Percentiles rank a stretch among this genome's conserved stretches.
phyloP scores from a whole-genome alignment of 2,888 invertebrate species.

The Heteropelma amictum region DNA sequence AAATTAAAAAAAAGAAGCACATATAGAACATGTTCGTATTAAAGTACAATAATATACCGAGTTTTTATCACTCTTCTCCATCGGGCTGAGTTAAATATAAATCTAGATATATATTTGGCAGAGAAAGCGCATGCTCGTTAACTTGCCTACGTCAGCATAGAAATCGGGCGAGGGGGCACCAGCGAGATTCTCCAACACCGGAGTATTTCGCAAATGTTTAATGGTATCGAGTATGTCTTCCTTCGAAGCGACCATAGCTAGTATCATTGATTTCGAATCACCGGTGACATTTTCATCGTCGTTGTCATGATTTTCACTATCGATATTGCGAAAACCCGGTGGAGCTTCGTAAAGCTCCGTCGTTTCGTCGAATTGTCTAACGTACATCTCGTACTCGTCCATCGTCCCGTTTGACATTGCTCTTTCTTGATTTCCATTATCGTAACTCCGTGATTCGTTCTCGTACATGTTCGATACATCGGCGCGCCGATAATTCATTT shows the following conservation, averaged over 20 bases:
- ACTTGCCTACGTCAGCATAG: constrained; percentile 73
- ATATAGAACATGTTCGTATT: no score
- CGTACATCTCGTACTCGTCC: constrained; percentile 62
- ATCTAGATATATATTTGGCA: no score
- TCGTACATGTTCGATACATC: constrained; percentile 40
- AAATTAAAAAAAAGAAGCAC: no score
- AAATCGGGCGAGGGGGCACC: constrained; percentile 67
- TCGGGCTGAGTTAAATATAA: no score
- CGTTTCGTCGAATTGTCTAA: constrained; percentile 58
- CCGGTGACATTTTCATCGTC: constrained; percentile 49
- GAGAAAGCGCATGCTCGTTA: constrained; percentile 64
- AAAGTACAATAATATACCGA: no score
- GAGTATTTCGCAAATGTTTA: constrained; percentile 70
- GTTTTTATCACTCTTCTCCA: no score
- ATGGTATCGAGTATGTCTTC: constrained; percentile 69
- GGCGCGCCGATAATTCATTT: constrained; percentile 46
- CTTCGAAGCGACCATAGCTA: constrained; percentile 70
- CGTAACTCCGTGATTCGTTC: constrained; percentile 37
- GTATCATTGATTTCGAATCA: constrained; percentile 62
- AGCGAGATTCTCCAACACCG: constrained; percentile 71
- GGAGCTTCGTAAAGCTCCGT: constrained; percentile 53
- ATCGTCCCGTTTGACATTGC: constrained; percentile 50
- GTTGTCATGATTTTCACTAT: constrained; percentile 40
- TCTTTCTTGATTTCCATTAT: constrained; percentile 45
- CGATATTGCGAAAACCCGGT: constrained; percentile 44